Base-by-base conservation (phyloP, 1,140 invertebrate genomes). In the Eupeodes corollae region DNA sequence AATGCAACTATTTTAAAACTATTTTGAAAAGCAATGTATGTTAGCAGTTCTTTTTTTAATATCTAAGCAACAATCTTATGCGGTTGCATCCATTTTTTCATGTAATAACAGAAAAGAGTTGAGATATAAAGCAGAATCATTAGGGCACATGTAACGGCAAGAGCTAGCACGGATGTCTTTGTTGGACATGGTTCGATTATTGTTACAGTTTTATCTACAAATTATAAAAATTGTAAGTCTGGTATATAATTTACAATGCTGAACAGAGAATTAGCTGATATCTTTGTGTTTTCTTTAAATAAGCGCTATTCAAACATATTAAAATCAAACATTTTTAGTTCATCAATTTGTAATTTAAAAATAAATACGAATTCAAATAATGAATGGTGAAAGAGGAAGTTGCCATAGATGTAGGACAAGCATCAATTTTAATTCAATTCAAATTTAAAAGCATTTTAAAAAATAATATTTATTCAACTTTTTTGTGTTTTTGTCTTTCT, bases 111-210 rank as follows among this genome's bases (percentile, higher is more conserved):
- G 74, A 89, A 89, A 52, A 91, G 76, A 19, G 87, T 91, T 45
- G 83, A 85, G 57, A 90, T 80, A 71, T 95, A 94, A 14, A 94
- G 78, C n/a, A 94, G 76, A 34, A 92, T 79, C 48, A 95, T 74
- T 33, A 94, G 75, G 34, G 87, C 88, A 65, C 89, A 92, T 37
- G 88, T 91, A 1, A 94, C 86, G 44, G 86, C 86, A 38, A 95
- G 70, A 2, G 88, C 83, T 39, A 94, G 68, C 2, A 95, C 85
- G 5, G 90, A 92, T 16, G 84, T 85, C 68, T 88, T 89, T 47
- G 88, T 92, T 16, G 90, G 88, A 66, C 90, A 94, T 3, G 85
- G 86, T 61, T 89, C 86, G 40, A 88, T 79, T 41, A 88, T 86
- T 42, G 84, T 86, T 42, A 89, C 83, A 31, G 85, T 88, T 76